Conservation (phyloP, 2,888 invertebrate genomes). For the Phlogophora meticulosa region DNA sequence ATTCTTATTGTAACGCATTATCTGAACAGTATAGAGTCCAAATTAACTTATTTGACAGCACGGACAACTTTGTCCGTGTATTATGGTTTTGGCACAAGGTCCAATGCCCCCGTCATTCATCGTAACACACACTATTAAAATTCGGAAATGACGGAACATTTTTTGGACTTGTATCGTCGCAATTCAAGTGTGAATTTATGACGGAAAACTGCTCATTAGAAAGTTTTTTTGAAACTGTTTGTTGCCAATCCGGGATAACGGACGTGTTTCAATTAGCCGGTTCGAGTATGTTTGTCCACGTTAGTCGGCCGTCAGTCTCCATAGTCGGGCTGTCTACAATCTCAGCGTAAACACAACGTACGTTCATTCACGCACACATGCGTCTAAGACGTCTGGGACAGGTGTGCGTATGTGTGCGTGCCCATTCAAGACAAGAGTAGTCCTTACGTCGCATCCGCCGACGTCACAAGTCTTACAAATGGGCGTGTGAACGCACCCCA, state of each 20-base stretch:
- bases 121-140: slow-evolving; percentile 85
- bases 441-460: slow-evolving; percentile 87
- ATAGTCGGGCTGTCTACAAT: slow-evolving; percentile 75
- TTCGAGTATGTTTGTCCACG: slow-evolving; percentile 78
- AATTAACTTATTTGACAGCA: slow-evolving; percentile 56
- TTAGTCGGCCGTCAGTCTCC: slow-evolving; percentile 82
- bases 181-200: slow-evolving; percentile 84
- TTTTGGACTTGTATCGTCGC: slow-evolving; percentile 84
- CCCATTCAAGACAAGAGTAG: slow-evolving; percentile 85
- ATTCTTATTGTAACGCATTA: slow-evolving; percentile 57
- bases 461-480: slow-evolving; percentile 86
- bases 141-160: slow-evolving; percentile 89
- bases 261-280: slow-evolving; percentile 83
- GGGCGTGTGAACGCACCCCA: slow-evolving; percentile 85
- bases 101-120: slow-evolving; percentile 86
- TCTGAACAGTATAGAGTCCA: slow-evolving; percentile 66
- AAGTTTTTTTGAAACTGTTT: slow-evolving; percentile 73
- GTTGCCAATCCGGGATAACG: slow-evolving; percentile 77
- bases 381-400: slow-evolving; percentile 67
- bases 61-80: slow-evolving; percentile 69
- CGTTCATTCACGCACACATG: slow-evolving; percentile 83
- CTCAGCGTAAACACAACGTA: slow-evolving; percentile 78
- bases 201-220: slow-evolving; percentile 78
- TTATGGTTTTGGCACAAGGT: slow-evolving; percentile 86
- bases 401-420: slow-evolving; percentile 80